Evolutionary conservation across 2,888 invertebrate species (phyloP), one percentile per base, ranked within the genome.

Genomic region (Melieria omissa): DNA sequence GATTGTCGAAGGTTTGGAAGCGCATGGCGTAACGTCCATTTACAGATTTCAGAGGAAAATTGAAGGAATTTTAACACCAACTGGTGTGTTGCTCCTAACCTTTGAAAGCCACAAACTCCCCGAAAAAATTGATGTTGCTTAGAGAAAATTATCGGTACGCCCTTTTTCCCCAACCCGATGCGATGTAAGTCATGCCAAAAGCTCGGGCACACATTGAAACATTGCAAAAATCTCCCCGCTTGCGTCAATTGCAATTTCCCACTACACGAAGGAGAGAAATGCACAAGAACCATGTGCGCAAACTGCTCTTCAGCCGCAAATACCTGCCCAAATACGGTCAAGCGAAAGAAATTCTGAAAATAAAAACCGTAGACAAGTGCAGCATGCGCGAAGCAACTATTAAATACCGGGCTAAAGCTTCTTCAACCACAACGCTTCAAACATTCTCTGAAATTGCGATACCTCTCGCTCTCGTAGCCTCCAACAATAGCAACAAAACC

Each of bases 281-380:
- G 29, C 29, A 29, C 29, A 29, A 41, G 60, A 8, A 62, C 10
- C n/a, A 68, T 68, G 60, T 62, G 70, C 46, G 63, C 54, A 16
- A 64, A 55, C 45, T 70, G 70, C 41, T 46, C 70, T 1, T 57
- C 57, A 41, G 10, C 57, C 10, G 62, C 63, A 12, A 64, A 10
- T 42, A 4, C 10, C 16, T 70, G 64, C 41, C 64, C 58, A 58
- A 70, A 70, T 70, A 63, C 41, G 6, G 55, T 10, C 64, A 70
- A 70, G 57, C 7, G 14, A 64, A 70, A 41, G 70, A 70, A 12
- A 57, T 44, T 8, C 12, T 70, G 10, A 70, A 49, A 70, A 55
- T 70, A 4, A 70, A 70, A 14, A 70, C 70, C 44, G 55, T 41
- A 47, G 58, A 67, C 42, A 67, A 67, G 41, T 67, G 58, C 29